A percentile compares a stretch with the other conserved stretches of the same genome.
Evolutionary conservation across 1,140 invertebrate genomes (phyloP).

Genomic region (Drosophila baimaii): DNA sequence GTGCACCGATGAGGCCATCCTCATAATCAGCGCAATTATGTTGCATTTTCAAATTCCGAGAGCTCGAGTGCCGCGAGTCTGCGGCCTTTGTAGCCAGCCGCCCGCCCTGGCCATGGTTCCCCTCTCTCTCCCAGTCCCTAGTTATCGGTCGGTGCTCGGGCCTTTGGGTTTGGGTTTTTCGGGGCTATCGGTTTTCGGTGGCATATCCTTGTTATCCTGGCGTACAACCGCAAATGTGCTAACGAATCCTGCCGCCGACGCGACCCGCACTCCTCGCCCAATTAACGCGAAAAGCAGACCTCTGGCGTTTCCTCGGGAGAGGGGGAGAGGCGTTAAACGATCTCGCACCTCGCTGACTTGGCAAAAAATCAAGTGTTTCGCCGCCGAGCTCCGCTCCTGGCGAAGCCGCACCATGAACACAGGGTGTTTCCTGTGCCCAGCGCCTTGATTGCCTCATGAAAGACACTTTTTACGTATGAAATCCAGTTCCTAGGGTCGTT

Average conservation of each 20-base stretch:
- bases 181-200: slow-evolving; percentile 17
- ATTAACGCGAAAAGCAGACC: slow-evolving; percentile 71
- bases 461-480: no score
- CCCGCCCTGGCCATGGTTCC: slow-evolving; percentile 14
- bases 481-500: no score
- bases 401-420: not conserved
- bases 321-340: slow-evolving; percentile 64
- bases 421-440: not conserved
- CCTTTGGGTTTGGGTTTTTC: not conserved
- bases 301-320: slow-evolving; percentile 1
- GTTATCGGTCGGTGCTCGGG: not conserved
- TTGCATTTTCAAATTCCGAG: slow-evolving; percentile 78
- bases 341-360: slow-evolving; percentile 77
- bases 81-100: slow-evolving; percentile 63
- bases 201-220: slow-evolving; percentile 69
- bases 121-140: not conserved
- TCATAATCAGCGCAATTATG: slow-evolving; percentile 82
- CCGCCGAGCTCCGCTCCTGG: not conserved
- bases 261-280: slow-evolving; percentile 64
- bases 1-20: slow-evolving; percentile 17
- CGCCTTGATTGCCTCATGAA: not conserved
- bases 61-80: slow-evolving; percentile 60
- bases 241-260: slow-evolving; percentile 70
- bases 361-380: slow-evolving; percentile 31
- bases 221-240: slow-evolving; percentile 76